phyloP scores from a whole-genome alignment of 2,797 vertebrate genomes.

The Vipera ursinii region DNA sequence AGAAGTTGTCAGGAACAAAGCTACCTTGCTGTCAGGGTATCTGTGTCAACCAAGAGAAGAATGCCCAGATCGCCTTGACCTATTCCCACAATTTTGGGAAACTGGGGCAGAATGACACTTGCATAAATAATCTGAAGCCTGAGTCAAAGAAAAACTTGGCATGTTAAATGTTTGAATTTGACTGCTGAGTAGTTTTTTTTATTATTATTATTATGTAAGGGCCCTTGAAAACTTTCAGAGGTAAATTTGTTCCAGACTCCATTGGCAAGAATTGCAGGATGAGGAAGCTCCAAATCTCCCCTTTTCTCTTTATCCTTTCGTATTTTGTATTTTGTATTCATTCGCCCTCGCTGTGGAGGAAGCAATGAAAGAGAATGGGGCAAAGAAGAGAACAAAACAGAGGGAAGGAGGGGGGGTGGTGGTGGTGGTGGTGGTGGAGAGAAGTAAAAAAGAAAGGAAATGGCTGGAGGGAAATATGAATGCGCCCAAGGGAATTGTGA shows the following conservation, averaged over 20 bases:
- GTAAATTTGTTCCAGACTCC: background rate
- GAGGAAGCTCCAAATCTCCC: background rate
- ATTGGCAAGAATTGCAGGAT: background rate
- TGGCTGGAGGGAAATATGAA: background rate
- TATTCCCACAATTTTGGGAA: constrained; percentile 29
- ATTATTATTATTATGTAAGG: constrained; percentile 10
- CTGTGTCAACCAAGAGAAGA: constrained; percentile 16
- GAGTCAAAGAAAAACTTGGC: constrained; percentile 16
- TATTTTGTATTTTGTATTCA: background rate
- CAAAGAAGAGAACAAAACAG: background rate
- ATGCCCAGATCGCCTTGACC: constrained; percentile 21
- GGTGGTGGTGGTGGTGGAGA: accelerated
- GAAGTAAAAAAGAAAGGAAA: background rate
- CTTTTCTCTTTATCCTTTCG: background rate
- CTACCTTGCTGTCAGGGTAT: constrained; percentile 13
- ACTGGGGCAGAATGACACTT: constrained; percentile 22
- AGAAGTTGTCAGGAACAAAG: constrained; percentile 26
- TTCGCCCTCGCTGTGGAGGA: background rate
- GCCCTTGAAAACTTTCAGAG: background rate
- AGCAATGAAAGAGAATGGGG: background rate
- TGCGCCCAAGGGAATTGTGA: background rate
- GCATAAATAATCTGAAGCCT: constrained; percentile 4
- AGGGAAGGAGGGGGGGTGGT: background rate
- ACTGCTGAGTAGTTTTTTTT: background rate
- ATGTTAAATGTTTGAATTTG: constrained; percentile 8